Percentiles rank a stretch among this genome's conserved stretches.
Conservation (phyloP, 2,113 vertebrate species). For the Monopterus albus region DNA sequence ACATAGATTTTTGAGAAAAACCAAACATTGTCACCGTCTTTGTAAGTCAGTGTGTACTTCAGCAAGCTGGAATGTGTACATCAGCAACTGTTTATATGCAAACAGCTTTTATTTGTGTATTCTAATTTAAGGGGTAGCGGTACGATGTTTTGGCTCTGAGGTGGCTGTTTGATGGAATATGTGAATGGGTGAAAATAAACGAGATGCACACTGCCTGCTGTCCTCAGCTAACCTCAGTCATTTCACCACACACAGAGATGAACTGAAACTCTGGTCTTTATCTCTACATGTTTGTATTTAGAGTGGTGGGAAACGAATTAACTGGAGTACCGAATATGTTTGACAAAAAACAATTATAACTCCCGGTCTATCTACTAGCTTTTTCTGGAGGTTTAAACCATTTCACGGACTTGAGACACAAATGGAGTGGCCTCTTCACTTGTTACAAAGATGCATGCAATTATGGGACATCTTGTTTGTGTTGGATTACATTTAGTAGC, state of each 20-base stretch:
- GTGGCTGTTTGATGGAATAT: conserved; percentile 56
- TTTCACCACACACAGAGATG: not conserved
- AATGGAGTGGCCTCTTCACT: too few species aligned
- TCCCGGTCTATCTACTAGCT: not conserved
- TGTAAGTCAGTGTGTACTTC: conserved; percentile 60
- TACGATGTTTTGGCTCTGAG: conserved; percentile 57
- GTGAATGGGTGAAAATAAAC: conserved; percentile 75
- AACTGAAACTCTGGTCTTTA: not conserved
- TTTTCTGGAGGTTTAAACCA: not conserved
- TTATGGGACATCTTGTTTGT: too few species aligned
- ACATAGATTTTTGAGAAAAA: conserved; percentile 48
- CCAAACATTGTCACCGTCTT: conserved; percentile 38
- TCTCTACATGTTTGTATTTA: not conserved
- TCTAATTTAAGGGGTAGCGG: conserved; percentile 76
- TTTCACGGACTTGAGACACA: too few species aligned
- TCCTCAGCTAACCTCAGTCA: conserved; percentile 37
- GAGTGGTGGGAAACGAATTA: conserved; percentile 2
- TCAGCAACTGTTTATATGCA: conserved; percentile 75
- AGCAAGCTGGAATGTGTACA: conserved; percentile 71
- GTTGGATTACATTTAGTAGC: too few species aligned
- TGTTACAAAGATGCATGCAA: too few species aligned
- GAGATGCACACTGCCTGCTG: conserved; percentile 60
- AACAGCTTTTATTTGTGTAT: conserved; percentile 81
- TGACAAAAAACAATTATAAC: not conserved
- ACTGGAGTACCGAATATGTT: not conserved